phyloP scores from a whole-genome alignment of 2,113 vertebrate species.

The Mustelus asterias region DNA sequence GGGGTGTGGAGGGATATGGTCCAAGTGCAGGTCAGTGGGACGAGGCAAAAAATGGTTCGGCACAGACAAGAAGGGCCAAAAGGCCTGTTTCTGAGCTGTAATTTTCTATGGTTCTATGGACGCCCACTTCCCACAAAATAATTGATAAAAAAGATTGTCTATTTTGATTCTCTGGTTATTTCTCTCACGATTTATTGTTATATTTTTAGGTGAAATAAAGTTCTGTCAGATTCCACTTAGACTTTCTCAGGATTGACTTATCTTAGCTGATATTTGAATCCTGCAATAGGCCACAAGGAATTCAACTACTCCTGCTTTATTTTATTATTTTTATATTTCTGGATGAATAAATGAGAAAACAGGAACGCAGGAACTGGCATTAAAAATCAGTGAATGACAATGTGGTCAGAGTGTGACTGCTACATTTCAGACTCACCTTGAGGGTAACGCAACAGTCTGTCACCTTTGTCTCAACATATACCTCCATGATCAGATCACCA shows the following conservation, averaged over 20 bases:
- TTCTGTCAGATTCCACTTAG: not conserved
- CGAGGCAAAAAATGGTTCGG: no score
- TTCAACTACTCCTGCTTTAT: not conserved
- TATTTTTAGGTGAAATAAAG: no score
- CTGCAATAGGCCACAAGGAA: not conserved
- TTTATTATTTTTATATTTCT: not conserved
- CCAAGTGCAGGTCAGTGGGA: no score
- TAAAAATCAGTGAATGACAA: not conserved
- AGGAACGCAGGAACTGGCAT: not conserved
- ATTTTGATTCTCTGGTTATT: not conserved
- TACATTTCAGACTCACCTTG: slow-evolving; percentile 64
- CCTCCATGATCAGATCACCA: slow-evolving; percentile 92
- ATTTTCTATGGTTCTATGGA: no score
- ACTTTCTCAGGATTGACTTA: not conserved
- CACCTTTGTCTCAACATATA: slow-evolving; percentile 84
- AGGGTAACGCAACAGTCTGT: slow-evolving; percentile 89
- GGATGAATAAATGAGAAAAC: not conserved
- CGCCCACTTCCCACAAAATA: no score
- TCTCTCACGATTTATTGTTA: not conserved
- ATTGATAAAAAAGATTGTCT: not conserved
- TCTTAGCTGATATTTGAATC: no score
- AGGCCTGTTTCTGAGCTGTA: no score
- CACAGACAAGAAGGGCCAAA: no score
- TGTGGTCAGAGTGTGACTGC: not conserved
- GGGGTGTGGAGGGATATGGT: no score